Conservation (phyloP, 2,797 vertebrate genomes). For the Eulemur albifrons region DNA sequence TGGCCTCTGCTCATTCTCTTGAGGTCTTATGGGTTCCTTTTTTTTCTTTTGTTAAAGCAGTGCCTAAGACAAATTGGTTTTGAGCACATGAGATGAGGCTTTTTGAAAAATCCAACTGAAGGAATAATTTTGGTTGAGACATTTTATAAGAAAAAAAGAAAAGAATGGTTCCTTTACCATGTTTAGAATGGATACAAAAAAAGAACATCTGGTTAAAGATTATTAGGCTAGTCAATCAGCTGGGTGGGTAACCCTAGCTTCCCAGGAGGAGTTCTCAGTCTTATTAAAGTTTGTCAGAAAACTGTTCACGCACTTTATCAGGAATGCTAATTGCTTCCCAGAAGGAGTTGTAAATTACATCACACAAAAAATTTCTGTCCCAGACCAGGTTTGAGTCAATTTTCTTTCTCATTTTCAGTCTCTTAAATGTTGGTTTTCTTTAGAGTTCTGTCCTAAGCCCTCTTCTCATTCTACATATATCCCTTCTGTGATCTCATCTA, state of each 20-base stretch:
- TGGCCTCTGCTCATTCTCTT: not conserved
- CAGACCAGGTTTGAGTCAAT: conserved; percentile 30
- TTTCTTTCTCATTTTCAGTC: conserved; percentile 28
- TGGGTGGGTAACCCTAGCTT: conserved; percentile 68
- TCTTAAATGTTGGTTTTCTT: conserved; percentile 1
- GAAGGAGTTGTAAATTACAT: conserved; percentile 73
- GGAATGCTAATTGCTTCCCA: conserved; percentile 77
- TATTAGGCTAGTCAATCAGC: conserved; percentile 71
- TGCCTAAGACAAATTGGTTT: not conserved
- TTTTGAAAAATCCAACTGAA: conserved; percentile 45
- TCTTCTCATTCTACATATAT: not conserved
- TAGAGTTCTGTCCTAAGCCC: not conserved
- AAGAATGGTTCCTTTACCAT: conserved; percentile 18
- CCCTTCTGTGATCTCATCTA: not conserved
- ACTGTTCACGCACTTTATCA: conserved; percentile 69
- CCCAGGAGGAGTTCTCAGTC: conserved; percentile 71
- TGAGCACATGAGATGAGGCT: not conserved
- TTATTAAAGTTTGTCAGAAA: conserved; percentile 76
- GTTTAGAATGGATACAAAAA: conserved; percentile 22
- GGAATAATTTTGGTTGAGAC: conserved; percentile 39
- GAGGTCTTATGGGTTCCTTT: not conserved
- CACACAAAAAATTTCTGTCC: conserved; percentile 63
- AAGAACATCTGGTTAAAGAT: conserved; percentile 75
- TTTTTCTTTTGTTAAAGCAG: not conserved
- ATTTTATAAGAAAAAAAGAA: conserved; percentile 17